Evolutionary conservation across 2,113 vertebrate genomes (phyloP).

Genomic region (Pionites leucogaster): DNA sequence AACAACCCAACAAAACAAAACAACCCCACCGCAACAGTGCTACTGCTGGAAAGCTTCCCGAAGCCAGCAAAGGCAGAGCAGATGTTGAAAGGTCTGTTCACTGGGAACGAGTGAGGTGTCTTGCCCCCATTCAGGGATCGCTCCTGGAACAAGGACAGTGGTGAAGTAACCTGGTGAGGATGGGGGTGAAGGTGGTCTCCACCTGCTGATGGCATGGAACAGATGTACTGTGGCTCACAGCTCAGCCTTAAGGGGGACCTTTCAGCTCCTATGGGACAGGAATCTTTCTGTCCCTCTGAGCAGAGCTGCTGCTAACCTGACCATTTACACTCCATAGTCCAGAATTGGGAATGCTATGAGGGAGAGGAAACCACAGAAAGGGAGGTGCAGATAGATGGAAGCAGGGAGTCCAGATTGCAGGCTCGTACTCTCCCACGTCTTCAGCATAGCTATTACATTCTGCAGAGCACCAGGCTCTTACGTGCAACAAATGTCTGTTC

Average conservation of each 20-base stretch:
- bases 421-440: accelerated
- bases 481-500: not conserved
- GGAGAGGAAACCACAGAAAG: not conserved
- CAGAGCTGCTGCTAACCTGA: not conserved
- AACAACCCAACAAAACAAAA: not conserved
- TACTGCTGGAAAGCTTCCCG: not conserved
- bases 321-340: accelerated
- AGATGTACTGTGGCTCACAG: not conserved
- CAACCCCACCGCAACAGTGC: accelerated
- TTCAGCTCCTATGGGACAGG: not conserved
- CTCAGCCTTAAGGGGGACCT: not conserved
- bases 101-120: not conserved
- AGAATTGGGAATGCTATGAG: not conserved
- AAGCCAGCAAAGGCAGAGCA: not conserved
- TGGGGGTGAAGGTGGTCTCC: not conserved
- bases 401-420: not conserved
- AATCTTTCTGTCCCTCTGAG: not conserved
- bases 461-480: not conserved
- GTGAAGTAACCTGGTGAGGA: not conserved
- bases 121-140: not conserved
- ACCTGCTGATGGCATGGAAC: not conserved
- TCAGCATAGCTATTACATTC: not conserved
- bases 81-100: not conserved
- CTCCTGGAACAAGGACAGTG: not conserved
- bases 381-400: not conserved